Base-by-base conservation (phyloP, 2,888 invertebrate genomes). In the Limnephilus marmoratus region DNA sequence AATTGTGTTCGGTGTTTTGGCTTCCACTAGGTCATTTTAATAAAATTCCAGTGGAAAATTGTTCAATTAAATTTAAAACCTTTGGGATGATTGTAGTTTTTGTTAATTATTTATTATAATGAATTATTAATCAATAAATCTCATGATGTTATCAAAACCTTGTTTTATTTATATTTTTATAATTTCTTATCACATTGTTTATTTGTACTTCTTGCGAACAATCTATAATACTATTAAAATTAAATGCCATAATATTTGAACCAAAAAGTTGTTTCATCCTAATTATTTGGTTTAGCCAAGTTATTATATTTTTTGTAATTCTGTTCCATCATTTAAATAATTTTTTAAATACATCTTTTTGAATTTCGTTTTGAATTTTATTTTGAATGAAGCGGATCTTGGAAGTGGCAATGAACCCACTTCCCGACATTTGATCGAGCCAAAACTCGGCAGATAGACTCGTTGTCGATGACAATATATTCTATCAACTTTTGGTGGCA, bases 41-140 rank as follows among this genome's bases (percentile, higher is more conserved):
- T 68, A 24, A 68, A 68, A 68, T 24, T 68, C 68, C 24, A 68
- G 24, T 68, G 24, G 68, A 68, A 68, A 68, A n/a, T 68, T 24
- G 68, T 68, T 68, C 24, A 68, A 68, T 68, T 68, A 68, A 68
- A 68, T 68, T 68, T 68, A 2, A 68, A 24, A 68, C 68, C 9
- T 68, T 68, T 68, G 68, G 68, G 68, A n/a, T 68, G 68, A 68
- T 24, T 68, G 68, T 68, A 68, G 9, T 24, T 68, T 53, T 68
- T 68, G 68, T 68, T 68, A 68, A 68, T 9, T 68, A 24, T 68
- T 68, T 68, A 68, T 68, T 68, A n/a, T 68, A 68, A 68, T 68
- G 68, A 68, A 68, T 68, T 68, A 68, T 68, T 68, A 68, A 68
- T 68, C 68, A 68, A 68, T 68, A 68, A 68, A 68, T 68, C 68